phyloP scores from a whole-genome alignment of 2,888 invertebrate genomes.

The Dicranocentrus wangi region DNA sequence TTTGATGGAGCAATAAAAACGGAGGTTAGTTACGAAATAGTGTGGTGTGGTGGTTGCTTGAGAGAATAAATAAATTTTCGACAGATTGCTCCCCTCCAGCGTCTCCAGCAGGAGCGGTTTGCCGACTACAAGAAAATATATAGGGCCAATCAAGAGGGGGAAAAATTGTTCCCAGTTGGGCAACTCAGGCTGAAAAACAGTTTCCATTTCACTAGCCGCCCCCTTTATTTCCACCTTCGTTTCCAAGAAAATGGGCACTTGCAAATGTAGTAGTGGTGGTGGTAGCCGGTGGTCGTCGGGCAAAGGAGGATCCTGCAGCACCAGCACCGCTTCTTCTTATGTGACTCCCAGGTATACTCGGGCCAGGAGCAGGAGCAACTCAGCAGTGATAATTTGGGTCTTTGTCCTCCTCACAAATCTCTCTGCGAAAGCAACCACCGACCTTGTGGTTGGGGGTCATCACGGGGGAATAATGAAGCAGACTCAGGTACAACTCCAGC shows the following conservation, averaged over 20 bases:
- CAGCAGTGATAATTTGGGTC: slow-evolving; percentile 46
- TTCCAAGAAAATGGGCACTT: slow-evolving; percentile 42
- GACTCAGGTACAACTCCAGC: slow-evolving; percentile 13
- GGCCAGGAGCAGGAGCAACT: slow-evolving; percentile 1
- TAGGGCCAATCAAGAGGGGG: slow-evolving; percentile 36
- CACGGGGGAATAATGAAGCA: slow-evolving; percentile 56
- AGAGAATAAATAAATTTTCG: too few relatives aligned
- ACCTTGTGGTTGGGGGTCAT: slow-evolving; percentile 54
- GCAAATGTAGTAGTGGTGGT: not conserved
- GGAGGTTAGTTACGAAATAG: too few relatives aligned
- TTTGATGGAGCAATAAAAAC: too few relatives aligned
- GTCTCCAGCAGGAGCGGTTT: not conserved
- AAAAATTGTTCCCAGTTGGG: slow-evolving; percentile 46
- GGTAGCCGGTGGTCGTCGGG: not conserved
- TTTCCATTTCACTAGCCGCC: too few relatives aligned
- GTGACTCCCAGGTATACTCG: slow-evolving; percentile 40
- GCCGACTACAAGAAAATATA: not conserved
- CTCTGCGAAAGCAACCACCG: slow-evolving; percentile 35
- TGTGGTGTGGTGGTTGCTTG: too few relatives aligned
- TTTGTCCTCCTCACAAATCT: slow-evolving; percentile 60
- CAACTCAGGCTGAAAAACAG: too few relatives aligned
- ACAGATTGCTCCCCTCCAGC: too few relatives aligned
- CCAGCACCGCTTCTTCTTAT: slow-evolving; percentile 7
- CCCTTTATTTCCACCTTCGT: too few relatives aligned
- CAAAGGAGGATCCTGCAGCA: slow-evolving; percentile 15